Evolutionary conservation across 2,113 vertebrate species (phyloP), one percentile per base, ranked within the genome.

Genomic region (Cervus canadensis): DNA sequence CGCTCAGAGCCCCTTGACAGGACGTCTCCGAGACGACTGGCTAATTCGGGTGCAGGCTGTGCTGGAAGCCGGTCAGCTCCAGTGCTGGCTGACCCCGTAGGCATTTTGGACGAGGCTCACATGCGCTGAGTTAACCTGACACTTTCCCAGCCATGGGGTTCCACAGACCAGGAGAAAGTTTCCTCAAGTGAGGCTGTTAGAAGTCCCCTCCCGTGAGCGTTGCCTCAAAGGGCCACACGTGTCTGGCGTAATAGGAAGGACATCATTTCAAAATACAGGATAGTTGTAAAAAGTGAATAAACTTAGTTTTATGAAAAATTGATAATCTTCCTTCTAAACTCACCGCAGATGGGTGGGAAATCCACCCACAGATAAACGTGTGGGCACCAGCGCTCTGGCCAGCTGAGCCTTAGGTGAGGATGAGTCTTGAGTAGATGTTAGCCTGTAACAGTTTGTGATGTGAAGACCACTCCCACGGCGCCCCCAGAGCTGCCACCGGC

Each of bases 391-490:
- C 2, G 7, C 36, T 30, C 19, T 14, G 16, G 17, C 36, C 52
- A 4, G 0, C 48, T 2, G n/a, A 26, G 71, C 16, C 59, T 43
- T 8, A 57, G 91, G 40, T 30, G 79, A 12, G 3, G 19, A 1
- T 87, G 87, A 82, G 28, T 45, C 79, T 19, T 16, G 56, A 67
- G 26, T 26, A 17, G 54, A 1, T 36, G 48, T 62, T 7, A 76
- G 0, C 82, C 94, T 57, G 54, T 92, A 79, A 25, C 17, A 3
- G 43, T 12, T 0, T 4, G 21, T 8, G 6, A 4, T 26, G 4
- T 19, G 15, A 40, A 8, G 56, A 1, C 2, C 10, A 0, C 67
- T 13, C 19, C 19, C 21, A 2, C 10, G 2, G 88, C n/a, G 1
- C 15, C 67, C 13, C 84, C 60, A 1, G 43, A 14, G 1, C 14